These are phyloP conservation scores for Aplochiton taeniatus DNA, from an alignment of 2,797 vertebrate species.

Conservation along the genomic window DNA sequence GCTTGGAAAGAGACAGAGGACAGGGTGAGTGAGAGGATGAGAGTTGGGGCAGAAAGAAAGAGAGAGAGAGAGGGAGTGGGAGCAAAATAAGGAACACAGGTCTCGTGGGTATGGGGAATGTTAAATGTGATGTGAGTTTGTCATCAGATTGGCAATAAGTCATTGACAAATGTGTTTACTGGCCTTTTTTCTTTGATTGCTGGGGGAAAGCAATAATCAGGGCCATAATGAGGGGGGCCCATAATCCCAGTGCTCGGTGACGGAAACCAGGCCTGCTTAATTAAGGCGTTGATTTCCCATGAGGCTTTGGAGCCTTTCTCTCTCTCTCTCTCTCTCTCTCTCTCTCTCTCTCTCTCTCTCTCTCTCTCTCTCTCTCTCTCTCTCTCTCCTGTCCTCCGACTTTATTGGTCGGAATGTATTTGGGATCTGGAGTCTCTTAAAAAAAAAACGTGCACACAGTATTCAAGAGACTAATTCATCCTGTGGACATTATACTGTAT, in stretches of 20 bases:
- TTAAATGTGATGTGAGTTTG: conserved; percentile 49
- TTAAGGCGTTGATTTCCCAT: conserved; percentile 76
- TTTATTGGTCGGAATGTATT: conserved; percentile 51
- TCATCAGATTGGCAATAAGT: conserved; percentile 59
- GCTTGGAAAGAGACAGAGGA: background rate
- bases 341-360: background rate
- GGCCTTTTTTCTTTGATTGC: conserved; percentile 60
- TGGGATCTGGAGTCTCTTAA: conserved; percentile 25
- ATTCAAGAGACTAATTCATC: background rate
- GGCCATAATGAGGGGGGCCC: conserved; percentile 62
- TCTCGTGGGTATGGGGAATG: conserved; percentile 27
- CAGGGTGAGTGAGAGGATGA: background rate
- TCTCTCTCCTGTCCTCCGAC: conserved; percentile 24
- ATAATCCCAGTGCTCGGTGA: conserved; percentile 65
- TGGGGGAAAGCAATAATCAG: conserved; percentile 70
- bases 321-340: background rate
- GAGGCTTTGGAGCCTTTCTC: conserved; percentile 53
- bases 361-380: conserved; percentile 2
- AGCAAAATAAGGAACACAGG: background rate
- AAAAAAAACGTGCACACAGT: no score
- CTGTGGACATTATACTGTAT: background rate
- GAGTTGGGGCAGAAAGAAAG: background rate
- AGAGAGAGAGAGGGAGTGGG: background rate
- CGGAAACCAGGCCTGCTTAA: conserved; percentile 72
- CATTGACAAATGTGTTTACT: conserved; percentile 66